phyloP scores from a whole-genome alignment of 2,888 invertebrate genomes.

The Melipona bicolor region DNA sequence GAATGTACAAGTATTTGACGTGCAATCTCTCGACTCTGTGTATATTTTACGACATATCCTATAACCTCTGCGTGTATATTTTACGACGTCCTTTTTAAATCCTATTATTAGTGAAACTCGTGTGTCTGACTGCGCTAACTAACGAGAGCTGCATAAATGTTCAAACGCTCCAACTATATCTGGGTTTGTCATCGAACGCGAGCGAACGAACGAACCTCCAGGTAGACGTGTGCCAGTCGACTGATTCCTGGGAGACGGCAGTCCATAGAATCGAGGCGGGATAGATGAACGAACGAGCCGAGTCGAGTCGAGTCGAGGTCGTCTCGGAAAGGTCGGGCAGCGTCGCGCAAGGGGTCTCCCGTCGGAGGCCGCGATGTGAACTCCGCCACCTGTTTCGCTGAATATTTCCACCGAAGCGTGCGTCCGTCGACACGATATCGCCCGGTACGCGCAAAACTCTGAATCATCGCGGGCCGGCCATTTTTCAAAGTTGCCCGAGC shows the following conservation, averaged over 20 bases:
- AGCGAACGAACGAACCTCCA: too few species aligned
- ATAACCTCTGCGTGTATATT: too few species aligned
- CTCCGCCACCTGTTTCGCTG: slow-evolving; percentile 66
- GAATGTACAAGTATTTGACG: too few species aligned
- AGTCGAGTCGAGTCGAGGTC: neutral
- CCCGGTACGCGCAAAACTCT: slow-evolving; percentile 69
- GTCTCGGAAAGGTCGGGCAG: slow-evolving; percentile 38
- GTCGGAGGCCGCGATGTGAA: slow-evolving; percentile 63
- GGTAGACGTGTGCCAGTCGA: too few species aligned
- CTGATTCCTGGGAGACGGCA: neutral
- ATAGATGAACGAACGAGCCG: neutral
- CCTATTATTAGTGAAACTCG: too few species aligned
- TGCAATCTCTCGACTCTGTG: too few species aligned
- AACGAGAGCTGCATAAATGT: too few species aligned
- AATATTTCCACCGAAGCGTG: slow-evolving; percentile 66
- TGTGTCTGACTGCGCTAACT: too few species aligned
- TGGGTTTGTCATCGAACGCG: neutral
- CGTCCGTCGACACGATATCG: slow-evolving; percentile 66
- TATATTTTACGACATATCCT: too few species aligned
- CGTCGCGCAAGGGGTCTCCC: slow-evolving; percentile 25
- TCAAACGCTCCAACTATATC: too few species aligned
- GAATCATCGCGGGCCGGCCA: slow-evolving; percentile 72
- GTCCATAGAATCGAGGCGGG: slow-evolving; percentile 14
- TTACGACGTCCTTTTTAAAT: too few species aligned
- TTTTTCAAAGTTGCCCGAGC: slow-evolving; percentile 71